Percentiles rank a stretch among this genome's conserved stretches.
Evolutionary conservation across 2,797 vertebrate genomes (phyloP).

Genomic region (Muscicapa striata): DNA sequence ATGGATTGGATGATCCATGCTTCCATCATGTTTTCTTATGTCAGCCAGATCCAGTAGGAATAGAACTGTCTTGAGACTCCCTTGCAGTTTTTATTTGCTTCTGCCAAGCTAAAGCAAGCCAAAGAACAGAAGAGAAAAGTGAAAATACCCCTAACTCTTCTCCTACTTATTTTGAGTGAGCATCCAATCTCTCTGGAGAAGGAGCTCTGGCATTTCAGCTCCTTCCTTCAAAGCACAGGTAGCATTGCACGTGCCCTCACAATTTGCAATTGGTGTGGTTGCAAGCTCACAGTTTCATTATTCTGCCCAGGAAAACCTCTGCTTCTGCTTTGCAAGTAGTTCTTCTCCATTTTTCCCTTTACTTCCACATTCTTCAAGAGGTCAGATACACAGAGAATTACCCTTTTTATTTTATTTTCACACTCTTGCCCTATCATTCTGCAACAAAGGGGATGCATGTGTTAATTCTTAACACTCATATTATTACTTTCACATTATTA

Average conservation of each 20-base stretch:
- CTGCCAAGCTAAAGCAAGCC: not conserved
- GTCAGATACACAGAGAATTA: not conserved
- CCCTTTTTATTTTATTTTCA: accelerated
- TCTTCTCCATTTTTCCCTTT: not conserved
- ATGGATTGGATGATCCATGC: not conserved
- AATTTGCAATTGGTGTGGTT: not conserved
- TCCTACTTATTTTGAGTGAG: not conserved
- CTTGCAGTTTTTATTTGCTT: not conserved
- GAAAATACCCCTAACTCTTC: not conserved
- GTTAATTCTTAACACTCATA: not conserved
- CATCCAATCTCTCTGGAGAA: not conserved
- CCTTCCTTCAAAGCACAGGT: not conserved
- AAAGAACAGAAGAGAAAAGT: not conserved
- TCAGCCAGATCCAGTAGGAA: not conserved
- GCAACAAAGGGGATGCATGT: not conserved
- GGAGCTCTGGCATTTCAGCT: not conserved
- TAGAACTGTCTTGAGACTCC: not conserved
- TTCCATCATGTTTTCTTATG: not conserved
- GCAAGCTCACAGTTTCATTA: not conserved
- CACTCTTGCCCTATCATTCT: not conserved
- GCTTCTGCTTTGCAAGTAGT: not conserved
- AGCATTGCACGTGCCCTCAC: not conserved
- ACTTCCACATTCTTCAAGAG: not conserved
- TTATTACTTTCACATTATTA: not conserved
- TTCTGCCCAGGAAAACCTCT: not conserved